Evolutionary conservation across 30 jellyfish, hydroid and myxozoan genomes (phyloP), one percentile per base, ranked within the genome.

Genomic region (Mastigias papua): DNA sequence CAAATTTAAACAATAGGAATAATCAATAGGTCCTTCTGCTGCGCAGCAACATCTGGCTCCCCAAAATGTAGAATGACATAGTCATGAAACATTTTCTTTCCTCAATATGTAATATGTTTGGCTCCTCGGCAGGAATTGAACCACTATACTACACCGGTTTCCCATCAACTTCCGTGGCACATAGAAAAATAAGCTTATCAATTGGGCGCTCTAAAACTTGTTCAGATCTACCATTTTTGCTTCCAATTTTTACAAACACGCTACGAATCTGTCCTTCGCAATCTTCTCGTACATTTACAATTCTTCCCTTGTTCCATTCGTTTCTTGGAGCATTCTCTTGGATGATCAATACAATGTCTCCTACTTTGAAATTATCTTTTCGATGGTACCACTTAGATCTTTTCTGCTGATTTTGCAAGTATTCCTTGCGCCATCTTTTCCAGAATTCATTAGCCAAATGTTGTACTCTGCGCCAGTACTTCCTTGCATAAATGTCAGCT

Each of bases 351-450:
- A 69, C 80, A 23, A 69, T 30, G 58, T 33, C 80, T 23, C 80
- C 80, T 19, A 69, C 60, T 0, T 29, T 69, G 60, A 69, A 42
- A 42, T 0, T 42, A 15, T 42, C 54, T 42, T 42, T 69, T 69
- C 23, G 58, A 28, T 69, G 15, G 50, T 21, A 48, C 89, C 89
- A 78, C 54, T 51, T 78, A 7, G 7, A 5, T 46, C 89, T 30
- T 49, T 60, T 49, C 34, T 78, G 89, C 54, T 42, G 81, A 27
- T 0, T 27, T 46, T 34, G 89, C 57, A 78, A 57, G 49, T 78
- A 78, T 57, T 78, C 88, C 27, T 48, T 77, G 11, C 19, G 81
- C 88, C 88, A 77, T 77, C 88, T 77, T 23, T 22, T 21, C 88
- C 88, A 77, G 27, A 48, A 77, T 37, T 48, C 81, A 37, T 77